phyloP scores from a whole-genome alignment of 2,888 invertebrate genomes.

The Molanna angustata region DNA sequence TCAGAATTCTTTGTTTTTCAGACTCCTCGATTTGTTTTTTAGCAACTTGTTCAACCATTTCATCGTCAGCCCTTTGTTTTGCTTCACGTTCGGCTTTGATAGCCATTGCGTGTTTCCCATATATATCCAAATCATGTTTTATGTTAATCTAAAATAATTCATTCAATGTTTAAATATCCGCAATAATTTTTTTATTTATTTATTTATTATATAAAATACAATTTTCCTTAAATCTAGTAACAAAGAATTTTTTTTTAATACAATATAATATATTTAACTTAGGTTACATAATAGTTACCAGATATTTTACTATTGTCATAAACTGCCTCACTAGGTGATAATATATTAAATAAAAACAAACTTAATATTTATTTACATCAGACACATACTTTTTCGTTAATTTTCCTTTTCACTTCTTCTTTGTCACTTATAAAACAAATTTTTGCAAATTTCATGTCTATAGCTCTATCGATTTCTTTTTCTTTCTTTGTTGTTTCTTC shows the following conservation, averaged over 20 bases:
- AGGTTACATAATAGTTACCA: too few relatives aligned
- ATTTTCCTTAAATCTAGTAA: too few relatives aligned
- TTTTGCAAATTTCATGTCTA: conserved; percentile 9
- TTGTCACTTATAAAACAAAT: conserved; percentile 2
- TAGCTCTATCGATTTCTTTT: conserved; percentile 6
- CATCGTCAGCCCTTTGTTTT: conserved; percentile 19
- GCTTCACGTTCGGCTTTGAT: conserved; percentile 19
- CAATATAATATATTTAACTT: too few relatives aligned
- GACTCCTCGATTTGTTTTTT: conserved; percentile 15
- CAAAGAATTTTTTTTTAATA: too few relatives aligned
- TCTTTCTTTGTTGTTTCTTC: conserved; percentile 9
- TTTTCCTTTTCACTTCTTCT: conserved; percentile 18
- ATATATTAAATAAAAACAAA: too few relatives aligned
- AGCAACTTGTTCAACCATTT: conserved; percentile 13
- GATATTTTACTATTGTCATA: too few relatives aligned
- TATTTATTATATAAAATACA: too few relatives aligned
- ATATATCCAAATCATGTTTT: conserved; percentile 21
- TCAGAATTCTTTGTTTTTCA: conserved; percentile 16
- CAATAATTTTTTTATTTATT: too few relatives aligned
- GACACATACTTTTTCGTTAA: conserved; percentile 10
- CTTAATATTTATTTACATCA: too few relatives aligned
- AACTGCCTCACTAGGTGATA: too few relatives aligned
- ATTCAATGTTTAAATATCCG: too few relatives aligned
- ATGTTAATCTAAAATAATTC: too few relatives aligned
- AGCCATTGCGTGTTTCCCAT: conserved; percentile 15